These are phyloP conservation scores for Tinamus guttatus DNA, from an alignment of 2,113 vertebrate genomes.

Conservation along the genomic window DNA sequence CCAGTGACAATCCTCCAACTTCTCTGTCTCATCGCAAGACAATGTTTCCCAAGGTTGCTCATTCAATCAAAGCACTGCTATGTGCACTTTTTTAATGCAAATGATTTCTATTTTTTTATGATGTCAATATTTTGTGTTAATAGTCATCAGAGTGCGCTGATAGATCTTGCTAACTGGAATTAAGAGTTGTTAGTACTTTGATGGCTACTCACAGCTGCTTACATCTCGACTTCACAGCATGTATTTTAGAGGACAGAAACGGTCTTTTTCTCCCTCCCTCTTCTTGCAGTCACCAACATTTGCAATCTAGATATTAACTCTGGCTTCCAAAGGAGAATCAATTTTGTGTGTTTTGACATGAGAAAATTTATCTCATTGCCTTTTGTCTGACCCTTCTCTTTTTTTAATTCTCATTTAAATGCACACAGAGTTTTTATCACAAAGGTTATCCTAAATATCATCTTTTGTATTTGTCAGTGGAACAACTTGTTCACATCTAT, in stretches of 20 bases:
- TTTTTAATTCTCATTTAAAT: conserved; percentile 59
- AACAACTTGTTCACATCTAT: conserved; percentile 65
- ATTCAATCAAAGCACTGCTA: not conserved
- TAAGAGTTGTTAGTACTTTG: not conserved
- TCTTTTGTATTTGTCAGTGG: conserved; percentile 65
- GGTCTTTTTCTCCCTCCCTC: not conserved
- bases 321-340: not conserved
- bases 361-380: conserved; percentile 31
- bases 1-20: not conserved
- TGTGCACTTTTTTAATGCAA: conserved; percentile 28
- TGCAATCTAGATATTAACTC: not conserved
- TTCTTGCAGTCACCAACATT: not conserved
- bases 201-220: not conserved
- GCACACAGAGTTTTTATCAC: conserved; percentile 39
- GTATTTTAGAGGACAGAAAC: not conserved
- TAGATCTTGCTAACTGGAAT: not conserved
- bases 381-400: conserved; percentile 14
- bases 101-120: conserved; percentile 71
- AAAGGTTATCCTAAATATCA: conserved; percentile 49
- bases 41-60: not conserved
- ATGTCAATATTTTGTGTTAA: not conserved
- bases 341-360: conserved; percentile 28
- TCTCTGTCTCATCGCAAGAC: not conserved
- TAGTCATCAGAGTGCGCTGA: not conserved
- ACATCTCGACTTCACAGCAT: not conserved